Conservation (phyloP, 64 coral and sea anemone species). For the Actinia equina region DNA sequence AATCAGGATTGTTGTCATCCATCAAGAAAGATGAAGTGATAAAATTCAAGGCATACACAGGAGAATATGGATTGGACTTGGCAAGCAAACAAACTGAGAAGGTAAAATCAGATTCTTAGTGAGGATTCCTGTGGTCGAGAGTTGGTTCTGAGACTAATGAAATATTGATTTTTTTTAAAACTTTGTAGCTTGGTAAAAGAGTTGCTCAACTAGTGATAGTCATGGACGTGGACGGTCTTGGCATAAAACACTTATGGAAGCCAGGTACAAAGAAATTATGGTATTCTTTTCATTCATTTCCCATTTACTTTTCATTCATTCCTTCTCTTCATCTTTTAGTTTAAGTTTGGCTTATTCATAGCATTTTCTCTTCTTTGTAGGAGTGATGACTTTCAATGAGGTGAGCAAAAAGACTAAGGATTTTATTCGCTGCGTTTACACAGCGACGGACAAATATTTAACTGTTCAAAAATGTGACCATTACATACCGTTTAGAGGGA, state of each 20-base stretch:
- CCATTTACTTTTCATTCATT: no score
- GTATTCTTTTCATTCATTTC: not conserved
- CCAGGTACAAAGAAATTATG: conserved; percentile 41
- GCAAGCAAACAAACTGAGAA: conserved; percentile 54
- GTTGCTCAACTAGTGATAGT: conserved; percentile 72
- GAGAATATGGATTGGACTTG: conserved; percentile 52
- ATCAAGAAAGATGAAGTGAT: conserved; percentile 71
- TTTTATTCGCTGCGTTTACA: no score
- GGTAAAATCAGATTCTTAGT: conserved; percentile 14
- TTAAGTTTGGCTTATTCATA: not conserved
- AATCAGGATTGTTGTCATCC: conserved; percentile 58
- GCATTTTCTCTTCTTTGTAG: conserved; percentile 35
- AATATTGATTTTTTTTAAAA: not conserved
- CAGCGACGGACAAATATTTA: no score
- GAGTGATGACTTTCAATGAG: conserved; percentile 68
- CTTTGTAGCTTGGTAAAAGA: conserved; percentile 46
- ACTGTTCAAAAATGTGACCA: no score
- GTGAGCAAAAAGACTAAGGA: no score
- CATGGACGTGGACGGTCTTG: conserved; percentile 90
- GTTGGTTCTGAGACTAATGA: not conserved
- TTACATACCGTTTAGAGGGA: no score
- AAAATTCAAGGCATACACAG: conserved; percentile 65
- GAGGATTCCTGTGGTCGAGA: not conserved
- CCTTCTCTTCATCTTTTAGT: not conserved
- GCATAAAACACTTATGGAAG: conserved; percentile 87